Base-by-base conservation (phyloP, 2,888 invertebrate species). In the Lysandra bellargus region DNA sequence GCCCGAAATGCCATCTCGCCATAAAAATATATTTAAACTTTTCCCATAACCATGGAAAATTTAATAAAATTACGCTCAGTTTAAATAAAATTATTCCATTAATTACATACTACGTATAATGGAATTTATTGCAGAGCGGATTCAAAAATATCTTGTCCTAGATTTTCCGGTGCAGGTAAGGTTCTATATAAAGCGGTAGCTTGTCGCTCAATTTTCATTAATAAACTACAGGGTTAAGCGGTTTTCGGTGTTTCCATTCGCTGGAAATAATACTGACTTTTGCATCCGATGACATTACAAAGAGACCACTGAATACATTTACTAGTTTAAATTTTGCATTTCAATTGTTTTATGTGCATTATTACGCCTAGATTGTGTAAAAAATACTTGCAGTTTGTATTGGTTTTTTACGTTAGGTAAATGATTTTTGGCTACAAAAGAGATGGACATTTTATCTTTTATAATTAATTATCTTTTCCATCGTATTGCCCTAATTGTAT, bases 131-230 rank as follows among this genome's bases (percentile, higher is more conserved):
- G 53, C 76, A 57, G 78, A 80, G 78, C 72, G 40, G 78, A 78
- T 79, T 84, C 87, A 81, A 82, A 89, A 89, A 89, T 89, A 90
- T 89, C 90, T 89, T 92, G 94, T 91, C 92, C 94, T 86, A 93
- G 91, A 92, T 94, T 87, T 87, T 85, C 81, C 81, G 81, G 78
- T 80, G 79, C 85, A 83, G 84, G 85, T 87, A 86, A 87, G 80
- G 82, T 87, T 69, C 92, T 92, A 93, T 91, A 92, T 88, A 87
- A 87, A 88, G 86, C 86, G 80, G 83, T 83, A 92, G 87, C 86
- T 89, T 90, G 92, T 91, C 94, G 87, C 90, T 94, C 93, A 94
- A 94, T 94, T 94, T 93, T 93, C 94, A 94, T 94, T 94, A 94
- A 90, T 91, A 90, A 87, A 87, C 89, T 88, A 90, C 87, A 87